Evolutionary conservation across 2,888 invertebrate species (phyloP), one percentile per base, ranked within the genome.

Genomic region (Nephrotoma appendiculata): DNA sequence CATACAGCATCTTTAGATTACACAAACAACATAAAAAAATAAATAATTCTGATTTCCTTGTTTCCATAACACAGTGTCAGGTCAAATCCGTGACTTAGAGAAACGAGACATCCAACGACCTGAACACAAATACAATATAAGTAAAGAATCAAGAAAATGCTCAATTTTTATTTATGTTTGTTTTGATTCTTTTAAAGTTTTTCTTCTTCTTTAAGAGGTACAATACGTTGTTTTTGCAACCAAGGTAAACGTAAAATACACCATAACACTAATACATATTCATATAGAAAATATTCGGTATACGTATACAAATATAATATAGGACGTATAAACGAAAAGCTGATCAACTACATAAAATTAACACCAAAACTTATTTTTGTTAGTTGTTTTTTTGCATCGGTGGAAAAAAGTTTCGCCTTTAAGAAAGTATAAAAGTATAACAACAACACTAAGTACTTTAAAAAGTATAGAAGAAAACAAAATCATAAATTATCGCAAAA

Each of bases 51-150:
- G 71, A 71, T 71, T 71, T 71, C 31, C 71, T 71, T 31, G 7
- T 71, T 71, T 71, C 71, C 19, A 71, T 71, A 71, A 71, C 31
- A 71, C 31, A 71, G 71, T 31, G 31, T 87, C 87, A 87, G 89
- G 89, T 89, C 89, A 88, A 89, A 87, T 87, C 88, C 89, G 89
- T 89, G 89, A 89, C 89, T 89, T 89, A 88, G 87, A 88, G 88
- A 87, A 88, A 88, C 89, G 88, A 89, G 88, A 88, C 89, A 88
- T 88, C 88, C 89, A 88, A 88, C 88, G 88, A 88, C 88, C 88
- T 87, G 84, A 41, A 84, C 84, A 11, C 6, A 42, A 84, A 2
- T 71, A 71, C 5, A 71, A 71, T 7, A 19, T 7, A 19, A 71
- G 9, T 31, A 71, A 19, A 12, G 9, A 19, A 71, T 7, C 7